These are phyloP conservation scores for Mesorhabditis belari DNA, from an alignment of 2,888 invertebrate species.

Conservation along the genomic window DNA sequence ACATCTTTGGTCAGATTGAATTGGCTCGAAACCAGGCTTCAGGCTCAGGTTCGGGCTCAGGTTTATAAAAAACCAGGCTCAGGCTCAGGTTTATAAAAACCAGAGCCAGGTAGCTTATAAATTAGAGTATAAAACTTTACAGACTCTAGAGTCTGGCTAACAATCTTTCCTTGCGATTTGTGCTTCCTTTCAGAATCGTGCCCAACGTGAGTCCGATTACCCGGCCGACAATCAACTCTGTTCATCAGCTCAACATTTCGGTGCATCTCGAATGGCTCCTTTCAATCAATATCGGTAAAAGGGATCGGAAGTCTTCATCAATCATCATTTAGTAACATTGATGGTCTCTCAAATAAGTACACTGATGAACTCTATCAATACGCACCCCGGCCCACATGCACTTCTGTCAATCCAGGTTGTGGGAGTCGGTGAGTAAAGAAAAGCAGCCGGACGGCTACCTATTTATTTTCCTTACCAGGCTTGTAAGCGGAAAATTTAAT, in stretches of 20 bases:
- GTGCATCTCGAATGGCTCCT: conserved; percentile 23
- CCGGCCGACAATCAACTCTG: conserved; percentile 39
- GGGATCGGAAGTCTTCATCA: conserved; percentile 2
- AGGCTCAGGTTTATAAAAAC: too few species aligned
- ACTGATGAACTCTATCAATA: conserved; percentile 46
- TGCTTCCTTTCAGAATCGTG: conserved; percentile 9
- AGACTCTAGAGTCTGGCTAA: too few species aligned
- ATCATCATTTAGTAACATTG: conserved; percentile 24
- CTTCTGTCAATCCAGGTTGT: conserved; percentile 15
- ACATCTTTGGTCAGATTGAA: conserved; percentile 4
- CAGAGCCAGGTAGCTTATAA: background rate
- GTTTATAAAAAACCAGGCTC: background rate
- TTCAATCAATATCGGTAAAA: conserved; percentile 23
- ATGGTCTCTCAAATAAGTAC: conserved; percentile 43
- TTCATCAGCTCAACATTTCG: conserved; percentile 37
- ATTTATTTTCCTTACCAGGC: too few species aligned
- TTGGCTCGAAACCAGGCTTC: conserved; percentile 2
- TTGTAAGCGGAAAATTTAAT: background rate
- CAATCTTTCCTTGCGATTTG: background rate
- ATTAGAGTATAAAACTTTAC: too few species aligned
- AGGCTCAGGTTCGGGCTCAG: background rate
- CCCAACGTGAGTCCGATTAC: conserved; percentile 25
- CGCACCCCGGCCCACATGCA: conserved; percentile 40
- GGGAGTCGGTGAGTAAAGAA: conserved; percentile 24
- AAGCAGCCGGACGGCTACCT: too few species aligned